phyloP scores from a whole-genome alignment of 1,140 invertebrate genomes.

The Caerostris darwini region DNA sequence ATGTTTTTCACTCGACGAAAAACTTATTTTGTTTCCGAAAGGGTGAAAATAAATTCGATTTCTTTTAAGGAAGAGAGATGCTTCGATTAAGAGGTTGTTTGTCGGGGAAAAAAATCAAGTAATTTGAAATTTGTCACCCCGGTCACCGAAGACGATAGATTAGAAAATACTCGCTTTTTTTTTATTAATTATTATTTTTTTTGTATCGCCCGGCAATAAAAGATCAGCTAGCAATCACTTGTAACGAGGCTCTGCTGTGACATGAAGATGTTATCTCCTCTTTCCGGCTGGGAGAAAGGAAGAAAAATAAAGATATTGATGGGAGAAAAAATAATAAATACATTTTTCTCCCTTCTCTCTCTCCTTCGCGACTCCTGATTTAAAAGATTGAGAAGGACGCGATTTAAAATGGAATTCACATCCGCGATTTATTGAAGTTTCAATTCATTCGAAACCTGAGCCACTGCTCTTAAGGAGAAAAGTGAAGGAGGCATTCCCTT shows the following conservation, averaged over 20 bases:
- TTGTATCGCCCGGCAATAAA: neutral
- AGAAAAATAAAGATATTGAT: neutral
- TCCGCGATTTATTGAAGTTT: slow-evolving; percentile 28
- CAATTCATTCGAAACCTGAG: slow-evolving; percentile 36
- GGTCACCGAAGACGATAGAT: slow-evolving; percentile 20
- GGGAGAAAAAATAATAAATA: slow-evolving; percentile 17
- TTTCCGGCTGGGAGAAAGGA: neutral
- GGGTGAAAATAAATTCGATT: neutral
- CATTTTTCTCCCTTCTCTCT: neutral
- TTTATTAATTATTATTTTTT: neutral
- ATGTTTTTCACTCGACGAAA: slow-evolving; percentile 5
- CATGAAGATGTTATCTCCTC: slow-evolving; percentile 13
- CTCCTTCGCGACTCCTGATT: neutral
- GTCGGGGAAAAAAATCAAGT: slow-evolving; percentile 20
- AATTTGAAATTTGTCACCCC: slow-evolving; percentile 28
- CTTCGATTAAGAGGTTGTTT: slow-evolving; percentile 36
- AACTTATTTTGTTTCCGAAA: neutral
- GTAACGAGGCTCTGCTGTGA: neutral
- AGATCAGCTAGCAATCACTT: neutral
- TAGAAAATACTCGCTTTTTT: neutral
- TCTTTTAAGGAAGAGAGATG: slow-evolving; percentile 12
- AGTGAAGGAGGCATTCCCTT: neutral
- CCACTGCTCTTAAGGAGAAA: neutral
- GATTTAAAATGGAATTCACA: slow-evolving; percentile 32
- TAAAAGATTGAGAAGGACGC: slow-evolving; percentile 24